phyloP scores from a whole-genome alignment of 1,140 invertebrate species.

The Rhopalosiphum maidis region DNA sequence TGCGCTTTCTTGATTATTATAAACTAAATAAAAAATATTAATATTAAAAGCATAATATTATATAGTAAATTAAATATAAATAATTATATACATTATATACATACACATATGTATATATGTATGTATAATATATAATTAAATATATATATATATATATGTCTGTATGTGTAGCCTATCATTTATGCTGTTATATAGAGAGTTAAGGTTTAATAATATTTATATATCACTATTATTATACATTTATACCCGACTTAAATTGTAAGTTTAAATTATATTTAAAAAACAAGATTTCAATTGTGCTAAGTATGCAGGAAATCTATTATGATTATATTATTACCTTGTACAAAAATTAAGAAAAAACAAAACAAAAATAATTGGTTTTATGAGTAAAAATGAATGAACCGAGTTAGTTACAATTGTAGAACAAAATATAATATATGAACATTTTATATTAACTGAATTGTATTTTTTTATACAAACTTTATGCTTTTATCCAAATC shows the following conservation, averaged over 20 bases:
- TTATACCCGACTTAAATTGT: conserved; percentile 44
- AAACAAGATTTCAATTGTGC: conserved; percentile 25
- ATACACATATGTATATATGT: neutral
- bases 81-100: neutral
- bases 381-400: conserved; percentile 28
- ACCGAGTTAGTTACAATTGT: conserved; percentile 47
- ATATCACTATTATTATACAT: conserved; percentile 54
- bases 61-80: conserved; percentile 43
- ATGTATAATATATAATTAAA: neutral
- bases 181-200: conserved; percentile 53
- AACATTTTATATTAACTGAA: conserved; percentile 40
- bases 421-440: conserved; percentile 50
- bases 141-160: conserved; percentile 29
- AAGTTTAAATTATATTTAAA: conserved; percentile 41
- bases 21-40: conserved; percentile 40
- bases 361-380: conserved; percentile 4
- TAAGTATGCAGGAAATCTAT: neutral
- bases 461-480: neutral
- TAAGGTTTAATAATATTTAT: conserved; percentile 55
- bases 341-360: conserved; percentile 41
- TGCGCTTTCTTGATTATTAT: conserved; percentile 47
- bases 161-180: conserved; percentile 45
- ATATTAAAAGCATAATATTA: conserved; percentile 22
- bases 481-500: neutral
- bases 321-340: conserved; percentile 44